Percentiles rank a stretch among this genome's conserved stretches.
These are phyloP conservation scores for Terebella lapidaria DNA, from an alignment of 2,888 invertebrate species.

Conservation along the genomic window DNA sequence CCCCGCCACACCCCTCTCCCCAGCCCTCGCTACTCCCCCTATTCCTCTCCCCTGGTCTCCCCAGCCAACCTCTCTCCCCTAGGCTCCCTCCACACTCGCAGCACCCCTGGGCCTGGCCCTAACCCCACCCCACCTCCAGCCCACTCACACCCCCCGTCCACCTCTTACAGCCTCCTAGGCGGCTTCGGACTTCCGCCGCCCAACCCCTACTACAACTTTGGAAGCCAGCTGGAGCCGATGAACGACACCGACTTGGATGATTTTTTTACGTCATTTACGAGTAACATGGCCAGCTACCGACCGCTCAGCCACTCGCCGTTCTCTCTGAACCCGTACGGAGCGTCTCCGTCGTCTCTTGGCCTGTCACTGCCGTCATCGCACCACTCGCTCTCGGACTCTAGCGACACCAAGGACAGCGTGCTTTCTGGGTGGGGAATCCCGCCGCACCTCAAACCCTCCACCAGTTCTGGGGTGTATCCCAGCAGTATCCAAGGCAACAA, in stretches of 20 bases:
- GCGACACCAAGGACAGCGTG: too few relatives aligned
- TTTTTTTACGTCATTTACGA: not conserved
- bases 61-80: constrained; percentile 1
- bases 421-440: too few relatives aligned
- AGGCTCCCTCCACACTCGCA: not conserved
- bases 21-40: not conserved
- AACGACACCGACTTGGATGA: not conserved
- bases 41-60: not conserved
- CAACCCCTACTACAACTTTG: not conserved
- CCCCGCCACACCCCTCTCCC: not conserved
- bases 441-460: too few relatives aligned
- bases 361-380: too few relatives aligned
- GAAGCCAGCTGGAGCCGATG: not conserved
- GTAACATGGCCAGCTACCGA: not conserved
- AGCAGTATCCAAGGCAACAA: too few relatives aligned
- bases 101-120: not conserved
- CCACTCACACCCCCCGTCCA: constrained; percentile 2
- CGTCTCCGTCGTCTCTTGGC: too few relatives aligned
- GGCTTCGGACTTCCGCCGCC: too few relatives aligned
- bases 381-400: too few relatives aligned
- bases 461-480: too few relatives aligned
- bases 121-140: constrained; percentile 8
- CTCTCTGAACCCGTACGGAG: not conserved
- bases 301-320: not conserved
- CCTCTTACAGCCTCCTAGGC: not conserved